phyloP scores from a whole-genome alignment of 2,113 vertebrate genomes.

The Nematolebias whitei region DNA sequence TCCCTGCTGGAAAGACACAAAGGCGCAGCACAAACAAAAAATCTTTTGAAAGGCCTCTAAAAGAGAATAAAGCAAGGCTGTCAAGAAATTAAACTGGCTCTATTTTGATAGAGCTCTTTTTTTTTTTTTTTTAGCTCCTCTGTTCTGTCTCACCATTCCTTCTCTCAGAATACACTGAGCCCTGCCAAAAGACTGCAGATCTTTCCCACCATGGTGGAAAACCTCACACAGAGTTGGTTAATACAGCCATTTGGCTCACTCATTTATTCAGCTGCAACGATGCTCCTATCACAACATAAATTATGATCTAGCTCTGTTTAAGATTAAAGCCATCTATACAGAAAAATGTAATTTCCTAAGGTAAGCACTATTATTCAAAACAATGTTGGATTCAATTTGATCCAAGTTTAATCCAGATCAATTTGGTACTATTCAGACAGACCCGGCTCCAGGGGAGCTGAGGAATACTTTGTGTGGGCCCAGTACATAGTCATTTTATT shows the following conservation, averaged over 20 bases:
- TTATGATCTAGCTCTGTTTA: not conserved
- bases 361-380: not conserved
- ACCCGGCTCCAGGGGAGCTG: no score
- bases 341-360: not conserved
- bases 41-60: constrained; percentile 70
- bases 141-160: constrained; percentile 37
- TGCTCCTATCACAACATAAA: not conserved
- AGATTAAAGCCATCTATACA: not conserved
- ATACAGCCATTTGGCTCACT: constrained; percentile 16
- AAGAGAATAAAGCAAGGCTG: constrained; percentile 73
- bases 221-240: constrained; percentile 48
- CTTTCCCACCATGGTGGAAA: constrained; percentile 43
- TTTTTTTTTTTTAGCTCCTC: constrained; percentile 62
- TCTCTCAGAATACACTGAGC: constrained; percentile 51
- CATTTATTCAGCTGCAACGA: not conserved
- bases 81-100: constrained; percentile 73
- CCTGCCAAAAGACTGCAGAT: constrained; percentile 61
- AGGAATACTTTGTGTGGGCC: no score
- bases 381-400: no score
- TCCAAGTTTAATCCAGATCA: no score
- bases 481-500: no score
- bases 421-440: no score
- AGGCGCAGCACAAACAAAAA: constrained; percentile 59
- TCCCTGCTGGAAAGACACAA: constrained; percentile 65
- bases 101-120: constrained; percentile 61